Evolutionary conservation across 2,113 vertebrate species (phyloP).

Genomic region (Paradoxurus hermaphroditus): DNA sequence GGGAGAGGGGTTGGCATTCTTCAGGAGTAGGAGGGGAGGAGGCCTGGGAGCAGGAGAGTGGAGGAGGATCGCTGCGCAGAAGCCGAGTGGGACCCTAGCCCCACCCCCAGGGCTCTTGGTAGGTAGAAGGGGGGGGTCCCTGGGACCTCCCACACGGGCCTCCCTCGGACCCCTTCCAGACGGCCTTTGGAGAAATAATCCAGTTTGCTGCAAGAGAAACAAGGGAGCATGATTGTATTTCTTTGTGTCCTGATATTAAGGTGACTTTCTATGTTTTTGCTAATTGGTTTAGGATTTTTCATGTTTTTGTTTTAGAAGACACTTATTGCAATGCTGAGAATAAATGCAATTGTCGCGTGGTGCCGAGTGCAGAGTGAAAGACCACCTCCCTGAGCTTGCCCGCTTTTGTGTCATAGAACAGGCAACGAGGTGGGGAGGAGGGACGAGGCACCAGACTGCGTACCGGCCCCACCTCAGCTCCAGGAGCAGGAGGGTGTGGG

Average conservation of each 20-base stretch:
- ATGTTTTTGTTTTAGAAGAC: conserved; percentile 45
- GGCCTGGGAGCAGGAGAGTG: neutral
- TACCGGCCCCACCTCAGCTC: neutral
- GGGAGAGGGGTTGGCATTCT: neutral
- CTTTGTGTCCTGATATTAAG: neutral
- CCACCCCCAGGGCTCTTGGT: neutral
- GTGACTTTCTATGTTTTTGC: neutral
- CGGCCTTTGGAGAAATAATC: neutral
- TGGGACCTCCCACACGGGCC: neutral
- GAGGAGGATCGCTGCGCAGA: neutral
- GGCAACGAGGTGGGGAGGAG: neutral
- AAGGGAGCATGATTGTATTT: neutral
- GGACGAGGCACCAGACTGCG: neutral
- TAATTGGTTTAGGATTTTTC: neutral
- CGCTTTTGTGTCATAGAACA: neutral
- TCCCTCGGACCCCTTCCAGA: neutral
- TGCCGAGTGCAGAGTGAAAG: neutral
- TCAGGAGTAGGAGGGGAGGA: neutral
- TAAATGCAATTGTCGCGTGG: neutral
- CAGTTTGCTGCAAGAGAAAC: neutral
- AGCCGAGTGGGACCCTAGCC: neutral
- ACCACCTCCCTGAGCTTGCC: neutral
- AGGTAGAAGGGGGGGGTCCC: neutral
- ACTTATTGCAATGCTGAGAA: neutral
- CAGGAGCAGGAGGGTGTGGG: neutral